A percentile compares a stretch with the other conserved stretches of the same genome.
phyloP scores from a whole-genome alignment of 1,140 invertebrate genomes.

The Kradibia gibbosae region DNA sequence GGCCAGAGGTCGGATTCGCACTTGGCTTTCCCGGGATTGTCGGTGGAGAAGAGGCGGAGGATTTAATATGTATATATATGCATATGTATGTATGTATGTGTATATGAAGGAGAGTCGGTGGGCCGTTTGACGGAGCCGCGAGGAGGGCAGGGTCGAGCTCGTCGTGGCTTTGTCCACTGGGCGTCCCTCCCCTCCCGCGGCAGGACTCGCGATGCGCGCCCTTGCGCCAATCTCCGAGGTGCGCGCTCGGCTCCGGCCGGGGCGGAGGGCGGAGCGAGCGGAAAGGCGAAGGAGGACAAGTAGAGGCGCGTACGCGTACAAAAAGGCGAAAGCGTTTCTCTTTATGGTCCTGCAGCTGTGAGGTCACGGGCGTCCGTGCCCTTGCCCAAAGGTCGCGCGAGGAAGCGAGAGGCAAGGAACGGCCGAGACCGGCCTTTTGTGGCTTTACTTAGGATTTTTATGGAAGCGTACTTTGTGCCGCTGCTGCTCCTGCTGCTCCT shows the following conservation, averaged over 20 bases:
- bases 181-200: not conserved
- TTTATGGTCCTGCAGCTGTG: conserved; percentile 17
- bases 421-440: not conserved
- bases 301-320: not conserved
- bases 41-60: too few relatives aligned
- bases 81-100: not conserved
- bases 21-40: too few relatives aligned
- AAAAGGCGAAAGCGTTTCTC: conserved; percentile 2
- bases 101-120: not conserved
- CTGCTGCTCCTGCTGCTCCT: conserved; percentile 8
- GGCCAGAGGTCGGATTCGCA: too few relatives aligned
- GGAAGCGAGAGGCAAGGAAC: not conserved
- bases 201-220: not conserved
- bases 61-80: too few relatives aligned
- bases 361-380: conserved; percentile 30
- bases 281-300: not conserved
- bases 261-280: not conserved
- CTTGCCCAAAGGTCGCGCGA: conserved; percentile 50
- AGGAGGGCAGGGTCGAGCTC: too few relatives aligned
- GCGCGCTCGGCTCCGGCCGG: not conserved
- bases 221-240: not conserved
- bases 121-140: not conserved
- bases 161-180: not conserved
- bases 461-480: not conserved
- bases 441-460: conserved; percentile 17